Base-by-base conservation (phyloP, 2,797 vertebrate genomes). In the Halcyon leucocephala region DNA sequence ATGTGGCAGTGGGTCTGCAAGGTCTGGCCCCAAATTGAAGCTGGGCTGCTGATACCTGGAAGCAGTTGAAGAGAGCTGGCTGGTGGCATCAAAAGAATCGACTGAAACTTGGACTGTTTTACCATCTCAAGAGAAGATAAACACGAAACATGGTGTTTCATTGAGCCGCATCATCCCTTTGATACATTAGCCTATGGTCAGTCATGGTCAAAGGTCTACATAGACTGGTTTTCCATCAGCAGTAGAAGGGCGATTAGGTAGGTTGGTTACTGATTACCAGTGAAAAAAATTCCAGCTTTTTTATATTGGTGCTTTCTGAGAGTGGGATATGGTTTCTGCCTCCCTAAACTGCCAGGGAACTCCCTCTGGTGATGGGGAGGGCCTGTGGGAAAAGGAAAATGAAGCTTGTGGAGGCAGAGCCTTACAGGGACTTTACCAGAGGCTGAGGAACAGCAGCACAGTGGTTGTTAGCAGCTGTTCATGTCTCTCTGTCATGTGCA, bases 401-500 rank as follows among this genome's bases (percentile, higher is more conserved):
- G 16, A 67, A 57, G 44, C 12, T 28, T 29, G 11, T 8, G 10
- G 37, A 44, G 11, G 35, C 39, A 78, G 67, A 92, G 19, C 35
- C 31, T 78, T 33, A 18, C 2, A 3, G 67, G 13, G 21, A 51
- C 14, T 39, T 64, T 64, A 86, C 7, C 48, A 28, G 57, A 17
- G 7, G 2, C 1, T 1, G 17, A 72, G 21, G 26, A 84, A 4
- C 6, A 2, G 64, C 72, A 86, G 26, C 1, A 0, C 12, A 4
- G 25, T n/a, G 17, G 17, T 2, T 51, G 54, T 57, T 26, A 48
- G 25, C 42, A 22, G 15, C 2, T 55, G 54, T 57, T 26, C 48
- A 11, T 64, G 62, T 78, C 69, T 39, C 35, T 51, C 19, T 0
- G 0, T 12, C 15, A 2, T 0, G 7, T 2, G 7, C 12, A 1